These are phyloP conservation scores for Tetraodon nigroviridis DNA, from an alignment of 2,113 vertebrate species.

Conservation along the genomic window DNA sequence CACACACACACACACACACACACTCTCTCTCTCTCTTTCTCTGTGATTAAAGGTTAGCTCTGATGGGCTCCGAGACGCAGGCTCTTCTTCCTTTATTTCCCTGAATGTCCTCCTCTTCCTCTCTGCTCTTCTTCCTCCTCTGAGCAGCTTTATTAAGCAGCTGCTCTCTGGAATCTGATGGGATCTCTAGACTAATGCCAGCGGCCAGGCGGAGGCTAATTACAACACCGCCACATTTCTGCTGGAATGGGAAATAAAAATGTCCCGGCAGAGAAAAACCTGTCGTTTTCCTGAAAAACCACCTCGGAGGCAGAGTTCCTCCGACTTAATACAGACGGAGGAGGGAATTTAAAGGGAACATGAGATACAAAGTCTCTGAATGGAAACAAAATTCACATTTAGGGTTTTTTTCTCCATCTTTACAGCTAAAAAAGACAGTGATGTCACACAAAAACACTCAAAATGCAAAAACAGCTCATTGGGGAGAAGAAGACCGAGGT, in stretches of 20 bases:
- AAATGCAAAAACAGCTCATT: slow-evolving; percentile 32
- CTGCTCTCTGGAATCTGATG: slow-evolving; percentile 15
- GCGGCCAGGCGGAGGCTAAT: slow-evolving; percentile 58
- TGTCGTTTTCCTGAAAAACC: slow-evolving; percentile 43
- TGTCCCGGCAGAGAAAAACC: slow-evolving; percentile 23
- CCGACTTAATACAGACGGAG: too few relatives aligned
- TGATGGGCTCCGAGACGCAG: slow-evolving; percentile 25
- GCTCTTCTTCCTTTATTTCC: slow-evolving; percentile 50
- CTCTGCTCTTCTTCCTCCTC: background rate
- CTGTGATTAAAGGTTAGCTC: slow-evolving; percentile 51
- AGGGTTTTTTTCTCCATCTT: background rate
- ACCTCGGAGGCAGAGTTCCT: slow-evolving; percentile 25
- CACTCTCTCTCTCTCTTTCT: background rate
- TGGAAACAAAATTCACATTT: slow-evolving; percentile 14
- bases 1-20: slow-evolving; percentile 12
- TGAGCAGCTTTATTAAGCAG: slow-evolving; percentile 48
- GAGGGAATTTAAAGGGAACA: background rate
- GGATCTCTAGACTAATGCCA: slow-evolving; percentile 35
- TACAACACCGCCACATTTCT: slow-evolving; percentile 45
- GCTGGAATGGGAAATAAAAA: slow-evolving; percentile 51
- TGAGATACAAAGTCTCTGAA: background rate
- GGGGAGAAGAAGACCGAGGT: slow-evolving; percentile 36
- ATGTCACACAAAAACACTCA: slow-evolving; percentile 38
- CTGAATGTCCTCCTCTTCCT: slow-evolving; percentile 29
- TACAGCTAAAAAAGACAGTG: slow-evolving; percentile 17